phyloP scores from a whole-genome alignment of 2,888 invertebrate species.

The Pammene fasciana region DNA sequence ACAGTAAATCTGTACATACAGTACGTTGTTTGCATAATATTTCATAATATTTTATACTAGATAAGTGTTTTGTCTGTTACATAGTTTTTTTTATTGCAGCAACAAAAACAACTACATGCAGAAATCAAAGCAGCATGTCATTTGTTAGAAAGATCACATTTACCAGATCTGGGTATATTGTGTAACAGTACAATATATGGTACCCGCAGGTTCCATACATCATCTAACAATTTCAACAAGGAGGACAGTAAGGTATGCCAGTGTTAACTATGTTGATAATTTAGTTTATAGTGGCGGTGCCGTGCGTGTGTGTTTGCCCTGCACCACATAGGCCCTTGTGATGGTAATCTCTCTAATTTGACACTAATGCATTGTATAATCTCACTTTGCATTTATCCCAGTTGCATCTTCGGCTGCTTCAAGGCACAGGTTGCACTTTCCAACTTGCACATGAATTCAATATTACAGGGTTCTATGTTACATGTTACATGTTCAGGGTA shows the following conservation, averaged over 20 bases:
- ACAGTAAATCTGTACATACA: slow-evolving; percentile 62
- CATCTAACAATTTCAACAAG: slow-evolving; percentile 51
- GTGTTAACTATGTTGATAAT: neutral
- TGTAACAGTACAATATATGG: slow-evolving; percentile 45
- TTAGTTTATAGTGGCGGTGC: neutral
- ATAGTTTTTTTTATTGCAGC: slow-evolving; percentile 52
- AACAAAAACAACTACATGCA: slow-evolving; percentile 64
- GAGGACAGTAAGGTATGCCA: slow-evolving; percentile 56
- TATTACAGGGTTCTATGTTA: too few relatives aligned
- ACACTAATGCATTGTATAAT: too few relatives aligned
- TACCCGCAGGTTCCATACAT: slow-evolving; percentile 61
- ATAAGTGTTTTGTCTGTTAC: neutral
- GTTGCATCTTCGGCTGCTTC: too few relatives aligned
- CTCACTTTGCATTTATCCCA: too few relatives aligned
- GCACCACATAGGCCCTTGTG: too few relatives aligned
- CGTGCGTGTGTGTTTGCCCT: too few relatives aligned
- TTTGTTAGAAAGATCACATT: slow-evolving; percentile 79
- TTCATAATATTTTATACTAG: slow-evolving; percentile 44
- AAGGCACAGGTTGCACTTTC: too few relatives aligned
- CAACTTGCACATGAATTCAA: too few relatives aligned
- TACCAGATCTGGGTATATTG: slow-evolving; percentile 63
- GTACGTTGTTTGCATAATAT: slow-evolving; percentile 56
- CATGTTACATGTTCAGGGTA: too few relatives aligned
- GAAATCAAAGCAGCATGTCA: slow-evolving; percentile 84
- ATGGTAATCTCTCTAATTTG: too few relatives aligned